These are phyloP conservation scores for Bufotes viridis DNA, from an alignment of 2,797 vertebrate species.

Conservation along the genomic window DNA sequence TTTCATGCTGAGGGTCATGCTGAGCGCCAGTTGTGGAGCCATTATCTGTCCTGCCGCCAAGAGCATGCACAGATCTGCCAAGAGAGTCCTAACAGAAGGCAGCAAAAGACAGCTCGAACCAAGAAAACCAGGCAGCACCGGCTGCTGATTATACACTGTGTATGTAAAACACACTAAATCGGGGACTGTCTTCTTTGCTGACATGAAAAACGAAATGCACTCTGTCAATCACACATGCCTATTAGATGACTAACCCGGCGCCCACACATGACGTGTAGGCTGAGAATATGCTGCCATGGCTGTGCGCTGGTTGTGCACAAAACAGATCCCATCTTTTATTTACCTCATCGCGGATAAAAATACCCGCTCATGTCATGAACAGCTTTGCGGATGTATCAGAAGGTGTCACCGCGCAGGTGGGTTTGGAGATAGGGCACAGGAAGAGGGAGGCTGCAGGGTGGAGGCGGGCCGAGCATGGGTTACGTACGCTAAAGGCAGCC, in stretches of 20 bases:
- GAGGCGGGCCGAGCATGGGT: neutral
- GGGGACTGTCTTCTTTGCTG: constrained; percentile 63
- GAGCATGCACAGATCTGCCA: constrained; percentile 12
- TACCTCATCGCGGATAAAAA: constrained; percentile 58
- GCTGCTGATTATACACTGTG: constrained; percentile 50
- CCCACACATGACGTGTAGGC: constrained; percentile 74
- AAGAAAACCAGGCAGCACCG: neutral
- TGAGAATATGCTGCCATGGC: constrained; percentile 69
- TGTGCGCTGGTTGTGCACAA: constrained; percentile 62
- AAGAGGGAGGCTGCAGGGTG: neutral
- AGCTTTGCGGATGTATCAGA: neutral
- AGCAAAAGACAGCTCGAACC: constrained; percentile 41
- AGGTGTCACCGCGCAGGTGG: constrained; percentile 9
- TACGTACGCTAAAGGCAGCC: too few relatives aligned
- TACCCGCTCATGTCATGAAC: constrained; percentile 42
- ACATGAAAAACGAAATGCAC: constrained; percentile 64
- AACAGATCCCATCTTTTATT: constrained; percentile 67
- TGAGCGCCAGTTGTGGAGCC: constrained; percentile 14
- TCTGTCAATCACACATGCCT: constrained; percentile 71
- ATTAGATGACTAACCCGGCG: constrained; percentile 74
- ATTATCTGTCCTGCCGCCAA: constrained; percentile 29
- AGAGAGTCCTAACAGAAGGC: constrained; percentile 39
- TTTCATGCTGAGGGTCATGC: constrained; percentile 18
- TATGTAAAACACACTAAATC: constrained; percentile 64
- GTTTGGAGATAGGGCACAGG: neutral